Base-by-base conservation (phyloP, 2,888 invertebrate species). In the Ryuthela nishihirai region DNA sequence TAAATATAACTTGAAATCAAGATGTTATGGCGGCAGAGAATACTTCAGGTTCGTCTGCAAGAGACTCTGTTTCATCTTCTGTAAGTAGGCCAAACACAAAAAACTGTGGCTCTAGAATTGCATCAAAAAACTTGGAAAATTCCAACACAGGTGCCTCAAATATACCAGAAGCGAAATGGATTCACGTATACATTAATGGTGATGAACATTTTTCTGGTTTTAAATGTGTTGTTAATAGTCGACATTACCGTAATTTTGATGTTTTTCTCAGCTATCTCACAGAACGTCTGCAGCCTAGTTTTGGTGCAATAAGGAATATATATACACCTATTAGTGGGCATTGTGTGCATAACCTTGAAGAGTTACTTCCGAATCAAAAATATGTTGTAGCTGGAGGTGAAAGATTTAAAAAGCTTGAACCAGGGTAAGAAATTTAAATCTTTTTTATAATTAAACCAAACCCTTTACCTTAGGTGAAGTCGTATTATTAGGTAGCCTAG, bases 301-400 rank as follows among this genome's bases (percentile, higher is more conserved):
- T 65, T 50, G 66, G 66, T 10, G 66, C 66, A n/a, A 38, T 66
- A 17, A 38, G 66, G 23, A 62, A 62, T 40, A 44, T 66, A 26
- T 66, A 66, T 41, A 65, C 62, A 5, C 65, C 65, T 10, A 41
- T 52, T 1, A 62, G 59, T 44, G 66, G 66, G 15, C 52, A 53
- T 20, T 36, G 47, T 34, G 46, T 66, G 9, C 15, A 20, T 15
- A 52, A 40, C 20, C 43, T 65, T 20, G 59, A 64, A 12, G 64
- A 65, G 41, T 45, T 66, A n/a, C 39, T 64, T 24, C 42, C 60
- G 2, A 54, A 62, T 18, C 59, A 65, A 23, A 59, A 50, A 15
- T 66, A 66, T 45, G 65, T 65, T 21, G 66, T 59, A 40, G 65
- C 65, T 35, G 66, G 66, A 7, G 50, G 40, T 29, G 65, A 66